A percentile compares a stretch with the other conserved stretches of the same genome.
These are phyloP conservation scores for Passer domesticus DNA, from an alignment of 2,113 vertebrate genomes.

Conservation along the genomic window DNA sequence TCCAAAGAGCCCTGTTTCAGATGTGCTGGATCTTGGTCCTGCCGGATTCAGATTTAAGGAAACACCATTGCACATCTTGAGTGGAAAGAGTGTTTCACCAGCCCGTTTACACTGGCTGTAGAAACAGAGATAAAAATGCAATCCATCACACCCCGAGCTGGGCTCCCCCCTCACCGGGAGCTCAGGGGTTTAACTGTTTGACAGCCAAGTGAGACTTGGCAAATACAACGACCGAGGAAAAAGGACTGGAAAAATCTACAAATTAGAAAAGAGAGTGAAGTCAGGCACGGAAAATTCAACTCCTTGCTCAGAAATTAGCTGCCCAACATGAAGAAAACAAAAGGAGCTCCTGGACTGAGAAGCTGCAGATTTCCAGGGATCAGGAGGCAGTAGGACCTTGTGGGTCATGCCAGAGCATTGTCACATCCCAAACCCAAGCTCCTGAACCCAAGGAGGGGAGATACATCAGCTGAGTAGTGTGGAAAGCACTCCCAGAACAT, in stretches of 20 bases:
- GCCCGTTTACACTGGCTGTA: conserved; percentile 11
- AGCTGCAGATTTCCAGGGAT: background rate
- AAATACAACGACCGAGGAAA: background rate
- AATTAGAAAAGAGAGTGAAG: background rate
- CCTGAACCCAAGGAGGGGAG: background rate
- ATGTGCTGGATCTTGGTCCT: conserved; percentile 20
- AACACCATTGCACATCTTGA: conserved; percentile 11
- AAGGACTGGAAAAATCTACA: background rate
- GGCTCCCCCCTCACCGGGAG: background rate
- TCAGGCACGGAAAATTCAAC: background rate
- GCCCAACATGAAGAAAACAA: background rate
- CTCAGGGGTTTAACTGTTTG: background rate
- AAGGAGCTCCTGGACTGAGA: background rate
- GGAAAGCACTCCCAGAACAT: background rate
- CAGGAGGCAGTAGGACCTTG: background rate
- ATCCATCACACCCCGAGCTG: background rate
- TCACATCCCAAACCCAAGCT: background rate
- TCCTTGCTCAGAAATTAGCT: background rate
- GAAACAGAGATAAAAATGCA: conserved; percentile 47
- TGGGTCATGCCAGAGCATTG: background rate
- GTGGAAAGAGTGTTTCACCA: conserved; percentile 26
- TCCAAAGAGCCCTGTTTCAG: conserved; percentile 45
- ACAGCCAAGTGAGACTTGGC: background rate
- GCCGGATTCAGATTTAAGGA: conserved; percentile 33
- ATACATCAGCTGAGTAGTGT: rapidly evolving